A percentile compares a stretch with the other conserved stretches of the same genome.
Conservation (phyloP, 2,113 vertebrate genomes). For the Ceyx melanurus region DNA sequence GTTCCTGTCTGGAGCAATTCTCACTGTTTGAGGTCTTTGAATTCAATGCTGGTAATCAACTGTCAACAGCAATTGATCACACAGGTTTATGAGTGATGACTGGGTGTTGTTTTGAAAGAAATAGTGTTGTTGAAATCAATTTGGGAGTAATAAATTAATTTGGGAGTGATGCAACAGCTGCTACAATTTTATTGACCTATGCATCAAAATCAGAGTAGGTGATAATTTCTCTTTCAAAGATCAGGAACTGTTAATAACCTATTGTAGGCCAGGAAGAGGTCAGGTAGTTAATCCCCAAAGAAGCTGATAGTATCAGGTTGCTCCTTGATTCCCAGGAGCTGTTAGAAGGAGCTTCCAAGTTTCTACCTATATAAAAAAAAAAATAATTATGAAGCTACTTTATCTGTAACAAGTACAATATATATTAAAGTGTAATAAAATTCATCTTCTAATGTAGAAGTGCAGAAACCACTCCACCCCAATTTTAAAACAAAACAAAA, state of each 20-base stretch:
- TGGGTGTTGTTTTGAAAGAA: not conserved
- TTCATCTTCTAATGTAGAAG: not conserved
- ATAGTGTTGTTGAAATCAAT: not conserved
- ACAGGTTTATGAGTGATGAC: not conserved
- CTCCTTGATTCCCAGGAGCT: not conserved
- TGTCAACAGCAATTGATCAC: not conserved
- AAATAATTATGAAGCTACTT: not conserved
- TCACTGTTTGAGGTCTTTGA: not conserved
- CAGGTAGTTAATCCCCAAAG: not conserved
- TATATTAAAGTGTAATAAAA: not conserved
- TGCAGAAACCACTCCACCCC: too few species aligned
- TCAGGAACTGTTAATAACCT: not conserved
- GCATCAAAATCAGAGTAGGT: not conserved
- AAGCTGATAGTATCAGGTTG: not conserved
- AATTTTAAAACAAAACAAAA: not conserved
- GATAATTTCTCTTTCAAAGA: not conserved
- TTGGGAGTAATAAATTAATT: not conserved
- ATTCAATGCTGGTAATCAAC: not conserved
- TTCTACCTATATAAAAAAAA: not conserved
- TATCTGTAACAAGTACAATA: not conserved
- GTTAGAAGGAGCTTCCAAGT: not conserved
- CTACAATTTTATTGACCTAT: not conserved
- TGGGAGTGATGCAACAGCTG: not conserved
- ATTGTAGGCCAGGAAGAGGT: not conserved
- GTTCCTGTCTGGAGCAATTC: not conserved